These are phyloP conservation scores for Bombycilla garrulus DNA, from an alignment of 2,113 vertebrate species.

Conservation along the genomic window DNA sequence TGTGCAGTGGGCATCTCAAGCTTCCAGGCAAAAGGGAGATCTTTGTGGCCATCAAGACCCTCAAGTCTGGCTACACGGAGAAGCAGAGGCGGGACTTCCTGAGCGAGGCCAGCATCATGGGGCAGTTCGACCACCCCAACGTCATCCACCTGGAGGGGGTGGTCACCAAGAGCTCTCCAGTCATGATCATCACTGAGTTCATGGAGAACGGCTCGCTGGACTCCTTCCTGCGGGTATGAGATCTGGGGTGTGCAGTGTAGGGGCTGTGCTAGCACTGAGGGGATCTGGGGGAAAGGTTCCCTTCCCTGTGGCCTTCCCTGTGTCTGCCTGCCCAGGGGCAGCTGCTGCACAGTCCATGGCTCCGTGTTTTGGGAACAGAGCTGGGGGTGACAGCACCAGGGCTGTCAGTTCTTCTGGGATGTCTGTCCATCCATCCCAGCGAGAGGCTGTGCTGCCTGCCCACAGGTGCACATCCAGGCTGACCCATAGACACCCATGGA, in stretches of 20 bases:
- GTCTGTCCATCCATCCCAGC: background rate
- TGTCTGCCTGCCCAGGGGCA: too few species aligned
- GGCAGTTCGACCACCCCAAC: constrained; percentile 95
- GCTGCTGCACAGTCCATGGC: background rate
- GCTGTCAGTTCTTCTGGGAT: rapidly evolving
- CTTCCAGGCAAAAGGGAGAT: constrained; percentile 95
- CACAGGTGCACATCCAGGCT: background rate
- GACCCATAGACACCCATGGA: background rate
- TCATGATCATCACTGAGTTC: constrained; percentile 97
- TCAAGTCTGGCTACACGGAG: constrained; percentile 95
- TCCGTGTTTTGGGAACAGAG: background rate
- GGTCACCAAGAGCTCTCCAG: constrained; percentile 92
- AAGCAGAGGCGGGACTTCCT: constrained; percentile 96
- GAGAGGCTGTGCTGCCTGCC: background rate
- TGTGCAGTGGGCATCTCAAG: constrained; percentile 94
- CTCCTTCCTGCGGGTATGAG: constrained; percentile 90
- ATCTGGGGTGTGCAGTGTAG: background rate
- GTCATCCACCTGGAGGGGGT: constrained; percentile 95
- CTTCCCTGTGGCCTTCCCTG: background rate
- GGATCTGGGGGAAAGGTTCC: background rate
- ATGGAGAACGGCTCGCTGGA: constrained; percentile 97
- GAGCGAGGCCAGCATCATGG: constrained; percentile 98
- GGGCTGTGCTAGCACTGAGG: background rate
- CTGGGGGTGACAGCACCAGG: background rate
- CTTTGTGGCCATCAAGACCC: constrained; percentile 96